A percentile compares a stretch with the other conserved stretches of the same genome.
Conservation (phyloP, 1,140 invertebrate genomes). For the Micrasema minimum region DNA sequence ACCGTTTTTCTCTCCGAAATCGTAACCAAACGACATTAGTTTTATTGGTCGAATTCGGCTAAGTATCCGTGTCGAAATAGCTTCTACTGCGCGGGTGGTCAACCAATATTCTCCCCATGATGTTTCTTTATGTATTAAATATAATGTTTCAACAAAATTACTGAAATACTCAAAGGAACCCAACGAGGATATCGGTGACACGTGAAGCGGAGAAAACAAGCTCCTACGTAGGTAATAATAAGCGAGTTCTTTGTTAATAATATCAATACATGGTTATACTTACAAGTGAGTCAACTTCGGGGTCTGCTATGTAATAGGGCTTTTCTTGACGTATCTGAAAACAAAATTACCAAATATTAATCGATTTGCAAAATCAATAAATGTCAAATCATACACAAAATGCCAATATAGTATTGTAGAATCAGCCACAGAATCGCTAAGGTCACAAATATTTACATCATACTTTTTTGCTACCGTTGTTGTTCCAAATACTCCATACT, state of each 20-base stretch:
- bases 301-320: conserved; percentile 97
- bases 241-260: neutral
- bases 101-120: conserved; percentile 53
- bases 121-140: conserved; percentile 46
- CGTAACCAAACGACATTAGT: conserved; percentile 59
- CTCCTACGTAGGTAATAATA: too few species aligned
- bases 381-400: too few species aligned
- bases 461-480: too few species aligned
- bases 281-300: conserved; percentile 98
- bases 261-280: conserved; percentile 68
- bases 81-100: conserved; percentile 63
- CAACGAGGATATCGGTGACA: too few species aligned
- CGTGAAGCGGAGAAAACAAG: neutral
- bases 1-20: conserved; percentile 43
- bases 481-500: too few species aligned
- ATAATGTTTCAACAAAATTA: conserved; percentile 6
- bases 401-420: too few species aligned
- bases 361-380: too few species aligned
- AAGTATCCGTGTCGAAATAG: conserved; percentile 67
- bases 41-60: conserved; percentile 69
- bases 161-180: too few species aligned
- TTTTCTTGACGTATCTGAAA: conserved; percentile 97
- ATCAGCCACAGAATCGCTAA: too few species aligned
- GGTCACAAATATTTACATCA: too few species aligned
- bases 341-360: conserved; percentile 65